Conservation (phyloP, 1,140 invertebrate species). For the Kradibia gibbosae region DNA sequence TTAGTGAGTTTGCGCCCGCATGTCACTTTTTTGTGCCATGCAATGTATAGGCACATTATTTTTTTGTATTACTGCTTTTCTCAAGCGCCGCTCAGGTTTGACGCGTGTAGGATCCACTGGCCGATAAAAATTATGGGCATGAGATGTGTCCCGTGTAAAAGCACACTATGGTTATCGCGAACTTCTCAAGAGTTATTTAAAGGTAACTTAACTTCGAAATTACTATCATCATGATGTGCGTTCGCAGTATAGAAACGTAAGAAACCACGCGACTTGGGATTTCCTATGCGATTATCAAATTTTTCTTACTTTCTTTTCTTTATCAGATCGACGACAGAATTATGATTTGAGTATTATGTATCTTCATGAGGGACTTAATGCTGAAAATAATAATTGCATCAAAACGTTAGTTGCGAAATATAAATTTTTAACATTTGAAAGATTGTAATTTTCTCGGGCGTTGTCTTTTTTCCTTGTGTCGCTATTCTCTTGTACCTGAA, state of each 20-base stretch:
- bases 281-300: slow-evolving; percentile 1
- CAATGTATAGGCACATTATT: too few relatives aligned
- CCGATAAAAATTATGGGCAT: slow-evolving; percentile 2
- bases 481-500: background rate
- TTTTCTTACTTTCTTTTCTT: background rate
- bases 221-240: slow-evolving; percentile 11
- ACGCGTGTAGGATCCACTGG: too few relatives aligned
- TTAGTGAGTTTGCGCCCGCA: too few relatives aligned
- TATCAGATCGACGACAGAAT: background rate
- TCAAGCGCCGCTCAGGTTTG: background rate
- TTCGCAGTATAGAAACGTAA: background rate
- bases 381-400: slow-evolving; percentile 5
- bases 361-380: background rate
- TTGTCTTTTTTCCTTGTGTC: background rate
- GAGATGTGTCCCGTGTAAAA: background rate
- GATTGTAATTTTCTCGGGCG: background rate
- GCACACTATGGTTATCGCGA: background rate
- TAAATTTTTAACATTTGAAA: background rate
- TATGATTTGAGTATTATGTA: background rate
- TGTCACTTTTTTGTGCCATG: background rate
- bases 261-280: background rate
- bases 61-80: background rate
- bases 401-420: background rate
- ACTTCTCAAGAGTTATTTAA: background rate
- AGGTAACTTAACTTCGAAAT: slow-evolving; percentile 6